Conservation (phyloP, 2,113 vertebrate species). For the Nasalis larvatus region DNA sequence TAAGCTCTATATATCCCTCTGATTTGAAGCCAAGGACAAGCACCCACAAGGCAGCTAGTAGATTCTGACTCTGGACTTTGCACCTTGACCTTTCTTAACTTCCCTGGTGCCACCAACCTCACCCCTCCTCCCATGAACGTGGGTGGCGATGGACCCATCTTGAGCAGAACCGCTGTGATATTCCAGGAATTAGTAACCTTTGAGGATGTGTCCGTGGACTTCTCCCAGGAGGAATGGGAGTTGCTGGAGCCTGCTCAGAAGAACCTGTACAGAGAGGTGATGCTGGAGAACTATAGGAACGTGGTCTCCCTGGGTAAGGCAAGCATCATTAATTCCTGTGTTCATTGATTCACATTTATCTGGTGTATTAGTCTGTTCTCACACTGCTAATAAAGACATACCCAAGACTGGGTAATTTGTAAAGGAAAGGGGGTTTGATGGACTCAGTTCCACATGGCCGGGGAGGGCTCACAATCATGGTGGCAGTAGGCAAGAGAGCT, state of each 20-base stretch:
- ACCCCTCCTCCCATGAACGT: too few relatives aligned
- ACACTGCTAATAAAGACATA: too few relatives aligned
- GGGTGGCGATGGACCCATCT: fast-evolving
- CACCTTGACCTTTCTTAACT: too few relatives aligned
- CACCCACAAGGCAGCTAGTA: background rate
- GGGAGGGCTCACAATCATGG: too few relatives aligned
- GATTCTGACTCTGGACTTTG: background rate
- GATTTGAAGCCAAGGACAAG: background rate
- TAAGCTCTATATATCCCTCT: background rate
- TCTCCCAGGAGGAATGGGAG: slow-evolving; percentile 36
- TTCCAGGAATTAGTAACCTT: slow-evolving; percentile 20
- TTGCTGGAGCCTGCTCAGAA: background rate
- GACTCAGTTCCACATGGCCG: too few relatives aligned
- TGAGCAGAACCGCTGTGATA: background rate
- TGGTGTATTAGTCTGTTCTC: too few relatives aligned
- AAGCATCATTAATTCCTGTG: fast-evolving
- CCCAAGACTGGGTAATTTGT: too few relatives aligned
- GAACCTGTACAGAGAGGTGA: background rate
- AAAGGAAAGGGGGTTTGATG: too few relatives aligned
- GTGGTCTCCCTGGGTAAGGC: background rate
- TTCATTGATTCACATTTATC: background rate
- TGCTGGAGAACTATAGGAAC: background rate
- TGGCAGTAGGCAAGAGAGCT: too few relatives aligned
- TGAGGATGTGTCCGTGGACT: background rate
- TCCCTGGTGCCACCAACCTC: too few relatives aligned